Conservation (phyloP, 1,140 invertebrate genomes). For the Euura saliciscinereae region DNA sequence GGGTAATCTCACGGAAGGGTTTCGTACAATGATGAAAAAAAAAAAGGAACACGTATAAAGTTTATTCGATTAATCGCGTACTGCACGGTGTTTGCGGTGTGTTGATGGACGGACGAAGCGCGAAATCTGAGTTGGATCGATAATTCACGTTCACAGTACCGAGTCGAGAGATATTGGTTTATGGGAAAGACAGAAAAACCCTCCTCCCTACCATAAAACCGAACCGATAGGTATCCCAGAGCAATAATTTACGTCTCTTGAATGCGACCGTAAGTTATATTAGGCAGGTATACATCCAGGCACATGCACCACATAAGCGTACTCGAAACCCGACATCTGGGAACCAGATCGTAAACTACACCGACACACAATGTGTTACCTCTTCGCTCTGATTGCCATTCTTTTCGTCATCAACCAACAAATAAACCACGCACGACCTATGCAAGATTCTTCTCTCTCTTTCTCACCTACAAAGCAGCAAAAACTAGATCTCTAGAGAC, state of each 20-base stretch:
- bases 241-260: slow-evolving; percentile 5
- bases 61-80: no score
- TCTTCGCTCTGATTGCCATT: slow-evolving; percentile 36
- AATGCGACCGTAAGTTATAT: neutral
- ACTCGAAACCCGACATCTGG: slow-evolving; percentile 28
- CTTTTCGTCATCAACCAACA: slow-evolving; percentile 21
- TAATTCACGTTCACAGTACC: no score
- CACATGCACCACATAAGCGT: neutral
- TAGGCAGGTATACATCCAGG: neutral
- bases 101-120: no score
- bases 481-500: no score
- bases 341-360: slow-evolving; percentile 35
- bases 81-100: no score
- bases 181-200: neutral
- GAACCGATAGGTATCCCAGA: neutral
- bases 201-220: neutral
- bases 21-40: no score
- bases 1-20: no score
- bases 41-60: no score
- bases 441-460: no score
- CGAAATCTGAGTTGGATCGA: no score
- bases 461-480: no score
- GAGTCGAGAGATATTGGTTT: no score
- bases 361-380: slow-evolving; percentile 30
- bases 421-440: neutral